Conservation (phyloP, 2,888 invertebrate genomes). For the Acanthoscelides obtectus region DNA sequence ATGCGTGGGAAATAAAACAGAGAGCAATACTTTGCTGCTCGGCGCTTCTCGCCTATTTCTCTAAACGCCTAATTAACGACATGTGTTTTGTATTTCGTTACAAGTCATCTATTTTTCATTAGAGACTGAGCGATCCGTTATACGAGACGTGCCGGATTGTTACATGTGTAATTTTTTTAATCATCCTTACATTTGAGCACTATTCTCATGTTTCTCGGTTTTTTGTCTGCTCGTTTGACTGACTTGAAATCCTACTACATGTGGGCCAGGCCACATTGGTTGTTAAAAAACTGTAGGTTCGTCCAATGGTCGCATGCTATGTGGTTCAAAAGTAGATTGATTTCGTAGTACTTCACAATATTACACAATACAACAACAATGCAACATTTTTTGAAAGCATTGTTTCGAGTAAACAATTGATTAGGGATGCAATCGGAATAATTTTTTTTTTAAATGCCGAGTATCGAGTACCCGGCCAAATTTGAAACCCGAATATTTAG, state of each 20-base stretch:
- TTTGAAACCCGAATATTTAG: too few relatives aligned
- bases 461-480: too few relatives aligned
- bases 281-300: too few relatives aligned
- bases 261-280: background rate
- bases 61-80: conserved; percentile 35
- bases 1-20: background rate
- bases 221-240: background rate
- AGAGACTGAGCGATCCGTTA: conserved; percentile 12
- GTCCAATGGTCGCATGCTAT: too few relatives aligned
- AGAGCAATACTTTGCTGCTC: conserved; percentile 10
- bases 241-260: background rate
- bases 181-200: conserved; percentile 1
- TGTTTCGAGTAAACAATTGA: too few relatives aligned
- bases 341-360: too few relatives aligned
- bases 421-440: too few relatives aligned
- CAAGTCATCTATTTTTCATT: conserved; percentile 31
- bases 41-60: conserved; percentile 13
- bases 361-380: too few relatives aligned
- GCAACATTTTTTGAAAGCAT: too few relatives aligned
- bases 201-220: background rate
- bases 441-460: too few relatives aligned
- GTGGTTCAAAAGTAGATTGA: too few relatives aligned
- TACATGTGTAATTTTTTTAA: conserved; percentile 23
- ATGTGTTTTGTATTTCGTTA: conserved; percentile 31
- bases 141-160: conserved; percentile 12